These are phyloP conservation scores for Agrotis ipsilon DNA, from an alignment of 2,888 invertebrate species.

Conservation along the genomic window DNA sequence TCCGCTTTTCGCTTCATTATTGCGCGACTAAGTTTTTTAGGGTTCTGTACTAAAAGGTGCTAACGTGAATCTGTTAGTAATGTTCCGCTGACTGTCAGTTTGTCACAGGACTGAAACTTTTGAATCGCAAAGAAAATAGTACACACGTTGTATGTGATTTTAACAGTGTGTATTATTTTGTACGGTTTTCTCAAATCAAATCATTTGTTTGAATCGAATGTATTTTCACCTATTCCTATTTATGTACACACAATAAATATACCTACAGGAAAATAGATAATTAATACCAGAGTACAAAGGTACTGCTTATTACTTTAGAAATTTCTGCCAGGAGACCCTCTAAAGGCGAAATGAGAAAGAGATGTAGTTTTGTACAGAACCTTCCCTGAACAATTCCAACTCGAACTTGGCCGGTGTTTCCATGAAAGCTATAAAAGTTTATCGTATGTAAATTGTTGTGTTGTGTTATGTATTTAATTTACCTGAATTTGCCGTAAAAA, in stretches of 20 bases:
- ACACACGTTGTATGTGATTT: neutral
- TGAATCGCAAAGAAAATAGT: neutral
- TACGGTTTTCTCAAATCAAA: too few relatives aligned
- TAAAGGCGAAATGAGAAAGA: too few relatives aligned
- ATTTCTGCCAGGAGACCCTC: too few relatives aligned
- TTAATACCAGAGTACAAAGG: too few relatives aligned
- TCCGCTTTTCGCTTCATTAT: constrained; percentile 45
- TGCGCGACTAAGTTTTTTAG: constrained; percentile 19
- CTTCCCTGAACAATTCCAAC: too few relatives aligned
- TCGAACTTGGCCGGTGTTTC: neutral
- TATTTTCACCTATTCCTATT: too few relatives aligned
- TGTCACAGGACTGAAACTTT: neutral
- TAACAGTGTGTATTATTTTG: too few relatives aligned
- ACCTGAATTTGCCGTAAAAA: constrained; percentile 12
- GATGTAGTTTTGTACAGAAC: too few relatives aligned
- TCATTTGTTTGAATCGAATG: too few relatives aligned
- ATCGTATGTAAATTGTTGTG: constrained; percentile 41
- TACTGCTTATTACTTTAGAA: too few relatives aligned
- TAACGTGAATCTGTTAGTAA: neutral
- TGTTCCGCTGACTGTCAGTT: neutral
- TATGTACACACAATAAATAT: too few relatives aligned
- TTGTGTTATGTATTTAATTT: constrained; percentile 35
- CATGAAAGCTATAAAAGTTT: constrained; percentile 26
- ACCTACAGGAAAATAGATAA: too few relatives aligned
- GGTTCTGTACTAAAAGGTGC: neutral